Conservation (phyloP, 2,797 vertebrate genomes). For the Chaenodraco wilsoni region DNA sequence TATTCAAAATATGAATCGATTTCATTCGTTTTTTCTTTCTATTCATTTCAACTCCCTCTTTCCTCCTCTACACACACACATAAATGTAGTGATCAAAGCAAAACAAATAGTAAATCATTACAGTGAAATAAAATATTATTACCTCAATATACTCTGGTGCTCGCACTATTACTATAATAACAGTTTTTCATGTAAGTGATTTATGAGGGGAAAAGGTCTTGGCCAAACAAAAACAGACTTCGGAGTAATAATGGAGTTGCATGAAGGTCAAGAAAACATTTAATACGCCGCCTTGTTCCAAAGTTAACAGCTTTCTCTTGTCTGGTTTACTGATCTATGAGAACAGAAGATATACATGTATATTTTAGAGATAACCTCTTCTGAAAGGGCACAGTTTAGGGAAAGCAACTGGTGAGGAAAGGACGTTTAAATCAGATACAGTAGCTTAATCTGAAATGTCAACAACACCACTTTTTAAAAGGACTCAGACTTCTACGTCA, state of each 20-base stretch:
- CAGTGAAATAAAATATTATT: conserved; percentile 24
- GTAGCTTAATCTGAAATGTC: conserved; percentile 10
- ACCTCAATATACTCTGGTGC: conserved; percentile 7
- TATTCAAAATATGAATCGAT: background rate
- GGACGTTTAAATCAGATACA: background rate
- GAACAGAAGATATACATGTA: conserved; percentile 36
- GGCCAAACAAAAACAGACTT: conserved; percentile 36
- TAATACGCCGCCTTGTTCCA: conserved; percentile 33
- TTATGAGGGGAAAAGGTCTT: conserved; percentile 45
- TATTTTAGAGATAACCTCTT: conserved; percentile 40
- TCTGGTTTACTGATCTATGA: conserved; percentile 53
- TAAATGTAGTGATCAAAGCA: conserved; percentile 37
- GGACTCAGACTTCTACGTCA: background rate
- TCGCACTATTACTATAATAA: conserved; percentile 22
- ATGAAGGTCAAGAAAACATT: conserved; percentile 61
- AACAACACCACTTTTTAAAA: background rate
- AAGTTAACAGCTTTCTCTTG: conserved; percentile 57
- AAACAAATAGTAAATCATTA: conserved; percentile 13
- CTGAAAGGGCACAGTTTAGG: conserved; percentile 29
- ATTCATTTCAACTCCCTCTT: conserved; percentile 9
- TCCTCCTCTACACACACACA: conserved; percentile 33
- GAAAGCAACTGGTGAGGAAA: conserved; percentile 35
- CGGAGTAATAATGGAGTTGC: conserved; percentile 30
- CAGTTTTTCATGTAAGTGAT: conserved; percentile 33
- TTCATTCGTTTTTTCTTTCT: background rate